phyloP scores from a whole-genome alignment of 2,797 vertebrate species.

The Phoeniculus purpureus region DNA sequence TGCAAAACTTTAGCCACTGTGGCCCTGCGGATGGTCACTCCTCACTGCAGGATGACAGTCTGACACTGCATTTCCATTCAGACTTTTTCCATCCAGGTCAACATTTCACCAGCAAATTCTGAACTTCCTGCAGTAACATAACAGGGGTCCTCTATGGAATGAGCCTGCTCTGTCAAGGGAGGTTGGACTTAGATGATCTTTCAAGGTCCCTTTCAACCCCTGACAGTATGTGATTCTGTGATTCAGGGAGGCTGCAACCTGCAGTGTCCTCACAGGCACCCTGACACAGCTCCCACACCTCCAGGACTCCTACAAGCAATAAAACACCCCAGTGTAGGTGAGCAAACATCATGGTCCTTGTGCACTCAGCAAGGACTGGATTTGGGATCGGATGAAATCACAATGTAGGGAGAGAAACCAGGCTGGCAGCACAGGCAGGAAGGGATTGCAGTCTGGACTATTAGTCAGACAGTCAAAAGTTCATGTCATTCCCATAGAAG shows the following conservation, averaged over 20 bases:
- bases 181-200: too few relatives aligned
- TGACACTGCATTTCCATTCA: neutral
- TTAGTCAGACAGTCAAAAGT: constrained; percentile 46
- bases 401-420: neutral
- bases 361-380: neutral
- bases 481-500: neutral
- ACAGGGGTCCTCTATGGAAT: neutral
- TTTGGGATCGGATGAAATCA: neutral
- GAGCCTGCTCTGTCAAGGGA: too few relatives aligned
- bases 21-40: neutral
- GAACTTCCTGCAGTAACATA: neutral
- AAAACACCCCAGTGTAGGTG: neutral
- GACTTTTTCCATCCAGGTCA: neutral
- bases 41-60: neutral
- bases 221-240: too few relatives aligned
- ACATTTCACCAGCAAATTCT: neutral
- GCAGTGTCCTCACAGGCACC: neutral
- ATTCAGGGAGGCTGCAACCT: neutral
- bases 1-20: neutral
- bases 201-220: too few relatives aligned
- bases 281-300: neutral
- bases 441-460: neutral
- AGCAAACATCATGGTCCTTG: neutral
- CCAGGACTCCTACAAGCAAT: neutral
- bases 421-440: neutral